These are phyloP conservation scores for Podarcis lilfordi DNA, from an alignment of 2,797 vertebrate genomes.

Conservation along the genomic window DNA sequence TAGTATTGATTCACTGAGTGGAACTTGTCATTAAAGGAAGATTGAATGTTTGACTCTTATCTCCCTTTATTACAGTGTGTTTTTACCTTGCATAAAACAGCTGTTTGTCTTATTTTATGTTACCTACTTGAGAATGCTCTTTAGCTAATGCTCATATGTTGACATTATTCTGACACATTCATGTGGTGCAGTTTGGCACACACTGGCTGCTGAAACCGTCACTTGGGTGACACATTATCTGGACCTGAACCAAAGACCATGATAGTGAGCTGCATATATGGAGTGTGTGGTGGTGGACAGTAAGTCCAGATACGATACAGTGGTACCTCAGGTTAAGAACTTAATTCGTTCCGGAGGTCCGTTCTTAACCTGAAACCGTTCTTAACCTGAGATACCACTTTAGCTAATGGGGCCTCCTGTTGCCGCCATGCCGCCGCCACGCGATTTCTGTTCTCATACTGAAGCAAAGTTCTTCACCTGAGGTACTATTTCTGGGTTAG, in stretches of 20 bases:
- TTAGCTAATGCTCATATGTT: neutral
- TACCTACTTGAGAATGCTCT: neutral
- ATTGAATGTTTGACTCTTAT: neutral
- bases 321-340: too few species aligned
- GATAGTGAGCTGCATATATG: neutral
- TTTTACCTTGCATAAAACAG: slow-evolving; percentile 4
- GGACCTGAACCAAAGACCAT: neutral
- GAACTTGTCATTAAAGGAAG: slow-evolving; percentile 14
- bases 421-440: too few species aligned
- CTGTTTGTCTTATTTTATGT: neutral
- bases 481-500: too few species aligned
- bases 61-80: neutral
- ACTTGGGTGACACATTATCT: neutral
- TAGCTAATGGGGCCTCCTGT: too few species aligned
- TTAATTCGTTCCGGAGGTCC: too few species aligned
- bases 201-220: neutral
- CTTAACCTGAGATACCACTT: too few species aligned
- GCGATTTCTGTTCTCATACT: too few species aligned
- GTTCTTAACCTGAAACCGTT: too few species aligned
- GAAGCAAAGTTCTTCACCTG: too few species aligned
- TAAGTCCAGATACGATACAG: neutral
- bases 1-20: slow-evolving; percentile 15
- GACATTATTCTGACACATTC: neutral
- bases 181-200: neutral
- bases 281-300: neutral